Conservation (phyloP, 2,113 vertebrate genomes). For the Ibidorhyncha struthersii region DNA sequence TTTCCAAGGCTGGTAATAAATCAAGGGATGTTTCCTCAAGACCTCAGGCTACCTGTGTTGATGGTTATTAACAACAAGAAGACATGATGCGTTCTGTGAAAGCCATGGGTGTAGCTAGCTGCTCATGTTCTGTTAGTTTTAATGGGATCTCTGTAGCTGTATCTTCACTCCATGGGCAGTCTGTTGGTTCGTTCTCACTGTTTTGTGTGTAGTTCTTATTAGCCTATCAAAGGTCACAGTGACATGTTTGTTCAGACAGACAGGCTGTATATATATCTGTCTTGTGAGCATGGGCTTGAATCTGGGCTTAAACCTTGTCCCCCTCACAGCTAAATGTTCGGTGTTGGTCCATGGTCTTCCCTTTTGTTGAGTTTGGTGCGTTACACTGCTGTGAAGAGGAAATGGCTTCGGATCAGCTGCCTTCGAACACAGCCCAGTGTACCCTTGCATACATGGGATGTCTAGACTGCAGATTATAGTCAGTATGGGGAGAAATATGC, state of each 20-base stretch:
- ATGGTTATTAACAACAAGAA: background rate
- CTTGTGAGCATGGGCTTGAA: background rate
- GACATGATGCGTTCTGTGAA: background rate
- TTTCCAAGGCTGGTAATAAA: background rate
- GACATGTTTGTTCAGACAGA: background rate
- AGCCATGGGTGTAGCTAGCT: background rate
- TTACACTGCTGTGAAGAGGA: background rate
- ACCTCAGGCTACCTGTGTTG: background rate
- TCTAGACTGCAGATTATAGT: background rate
- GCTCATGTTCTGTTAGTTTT: background rate
- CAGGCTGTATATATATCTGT: background rate
- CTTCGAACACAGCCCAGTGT: background rate
- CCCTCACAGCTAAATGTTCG: background rate
- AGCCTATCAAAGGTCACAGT: background rate
- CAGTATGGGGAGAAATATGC: background rate
- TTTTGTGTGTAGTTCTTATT: background rate
- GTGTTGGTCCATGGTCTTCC: background rate
- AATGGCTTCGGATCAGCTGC: background rate
- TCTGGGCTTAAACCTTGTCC: background rate
- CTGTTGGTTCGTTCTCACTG: background rate
- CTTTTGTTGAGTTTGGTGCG: fast-evolving
- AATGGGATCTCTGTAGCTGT: background rate
- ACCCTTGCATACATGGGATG: fast-evolving
- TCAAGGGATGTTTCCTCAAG: background rate
- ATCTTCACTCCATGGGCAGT: background rate